These are phyloP conservation scores for Heptranchias perlo DNA, from an alignment of 2,113 vertebrate species.

Conservation along the genomic window DNA sequence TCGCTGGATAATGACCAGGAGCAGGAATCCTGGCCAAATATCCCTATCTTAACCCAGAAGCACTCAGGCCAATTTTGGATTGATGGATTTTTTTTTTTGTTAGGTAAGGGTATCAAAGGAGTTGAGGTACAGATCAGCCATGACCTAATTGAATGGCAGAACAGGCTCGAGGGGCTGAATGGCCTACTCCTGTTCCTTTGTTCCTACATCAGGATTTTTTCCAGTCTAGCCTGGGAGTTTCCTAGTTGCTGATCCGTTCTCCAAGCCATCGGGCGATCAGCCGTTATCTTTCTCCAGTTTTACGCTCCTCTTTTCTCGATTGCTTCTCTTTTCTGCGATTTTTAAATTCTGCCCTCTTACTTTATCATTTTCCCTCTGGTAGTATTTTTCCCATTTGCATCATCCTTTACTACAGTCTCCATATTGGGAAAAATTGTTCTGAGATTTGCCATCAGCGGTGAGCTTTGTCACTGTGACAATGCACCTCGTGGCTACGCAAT, in stretches of 20 bases:
- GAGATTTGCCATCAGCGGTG: not conserved
- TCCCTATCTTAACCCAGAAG: not conserved
- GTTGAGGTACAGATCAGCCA: too few relatives aligned
- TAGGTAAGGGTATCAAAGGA: too few relatives aligned
- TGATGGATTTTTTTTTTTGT: too few relatives aligned
- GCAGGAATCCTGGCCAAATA: not conserved
- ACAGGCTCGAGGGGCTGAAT: too few relatives aligned
- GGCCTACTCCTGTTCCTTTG: too few relatives aligned
- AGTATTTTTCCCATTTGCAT: not conserved
- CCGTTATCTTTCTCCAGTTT: not conserved
- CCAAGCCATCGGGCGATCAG: not conserved
- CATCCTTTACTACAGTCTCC: not conserved
- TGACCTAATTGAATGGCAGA: too few relatives aligned
- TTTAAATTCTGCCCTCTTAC: not conserved
- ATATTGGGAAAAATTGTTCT: not conserved
- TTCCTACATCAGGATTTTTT: too few relatives aligned
- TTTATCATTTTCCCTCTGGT: not conserved
- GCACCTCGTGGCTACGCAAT: not conserved
- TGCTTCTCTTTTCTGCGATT: not conserved
- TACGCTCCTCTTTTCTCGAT: not conserved
- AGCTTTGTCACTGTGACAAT: not conserved
- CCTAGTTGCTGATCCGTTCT: not conserved
- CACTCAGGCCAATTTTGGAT: not conserved
- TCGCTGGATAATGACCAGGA: not conserved
- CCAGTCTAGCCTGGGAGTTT: not conserved